These are phyloP conservation scores for Bursaphelenchus okinawaensis DNA, from an alignment of 2,888 invertebrate genomes.

Conservation along the genomic window DNA sequence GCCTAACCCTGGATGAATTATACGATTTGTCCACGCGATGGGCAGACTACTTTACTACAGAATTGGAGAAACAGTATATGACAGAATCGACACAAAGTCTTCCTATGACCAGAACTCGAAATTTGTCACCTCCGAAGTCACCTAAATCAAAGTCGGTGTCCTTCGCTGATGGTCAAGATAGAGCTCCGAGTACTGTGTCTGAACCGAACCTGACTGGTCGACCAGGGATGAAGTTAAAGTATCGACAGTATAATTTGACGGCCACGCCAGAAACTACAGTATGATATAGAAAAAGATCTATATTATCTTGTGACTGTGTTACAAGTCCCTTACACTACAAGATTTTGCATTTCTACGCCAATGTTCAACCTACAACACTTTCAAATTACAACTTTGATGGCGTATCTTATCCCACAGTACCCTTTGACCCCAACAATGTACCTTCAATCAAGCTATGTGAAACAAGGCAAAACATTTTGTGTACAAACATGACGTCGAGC, in stretches of 20 bases:
- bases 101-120: not conserved
- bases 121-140: not conserved
- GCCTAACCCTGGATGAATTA: slow-evolving; percentile 9
- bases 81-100: not conserved
- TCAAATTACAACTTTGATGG: no score
- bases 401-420: no score
- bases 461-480: no score
- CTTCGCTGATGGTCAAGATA: not conserved
- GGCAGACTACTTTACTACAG: slow-evolving; percentile 3
- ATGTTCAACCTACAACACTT: no score
- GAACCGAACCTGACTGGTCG: not conserved
- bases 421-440: no score
- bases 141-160: not conserved
- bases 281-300: no score
- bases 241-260: slow-evolving; percentile 5
- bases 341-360: no score
- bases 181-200: slow-evolving; percentile 3
- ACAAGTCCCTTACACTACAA: no score
- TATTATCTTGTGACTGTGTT: no score
- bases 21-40: slow-evolving; percentile 1
- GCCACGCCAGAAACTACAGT: slow-evolving; percentile 12
- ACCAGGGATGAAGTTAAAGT: not conserved
- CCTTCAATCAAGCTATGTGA: no score
- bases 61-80: slow-evolving; percentile 2
- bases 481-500: not conserved